phyloP scores from a whole-genome alignment of 2,113 vertebrate species.

The Phylloscopus trochiloides region DNA sequence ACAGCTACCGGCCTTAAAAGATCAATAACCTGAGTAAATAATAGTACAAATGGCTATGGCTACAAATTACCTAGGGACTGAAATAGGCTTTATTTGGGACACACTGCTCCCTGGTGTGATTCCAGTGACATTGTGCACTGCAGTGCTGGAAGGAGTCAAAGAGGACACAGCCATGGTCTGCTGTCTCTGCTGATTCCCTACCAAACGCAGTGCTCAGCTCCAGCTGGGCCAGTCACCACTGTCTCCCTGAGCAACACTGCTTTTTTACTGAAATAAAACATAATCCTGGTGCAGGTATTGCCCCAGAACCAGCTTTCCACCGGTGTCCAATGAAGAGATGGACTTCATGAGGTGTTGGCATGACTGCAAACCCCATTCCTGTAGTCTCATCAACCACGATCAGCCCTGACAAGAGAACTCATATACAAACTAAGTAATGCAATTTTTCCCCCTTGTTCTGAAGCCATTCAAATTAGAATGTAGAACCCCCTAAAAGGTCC shows the following conservation, averaged over 20 bases:
- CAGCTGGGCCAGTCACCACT: neutral
- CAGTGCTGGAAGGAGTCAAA: neutral
- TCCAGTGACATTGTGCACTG: neutral
- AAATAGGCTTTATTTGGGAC: neutral
- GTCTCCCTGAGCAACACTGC: rapidly evolving
- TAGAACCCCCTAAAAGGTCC: neutral
- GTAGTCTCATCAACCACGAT: neutral
- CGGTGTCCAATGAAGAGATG: neutral
- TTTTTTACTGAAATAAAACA: neutral
- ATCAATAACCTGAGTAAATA: slow-evolving; percentile 21
- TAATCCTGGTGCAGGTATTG: neutral
- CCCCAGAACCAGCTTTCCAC: neutral
- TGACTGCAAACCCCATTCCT: neutral
- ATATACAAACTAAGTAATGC: neutral
- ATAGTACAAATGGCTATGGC: neutral
- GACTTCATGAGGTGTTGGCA: neutral
- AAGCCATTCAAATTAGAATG: neutral
- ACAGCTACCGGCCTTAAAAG: neutral
- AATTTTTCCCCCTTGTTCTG: neutral
- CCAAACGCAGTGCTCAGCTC: neutral
- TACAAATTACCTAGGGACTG: neutral
- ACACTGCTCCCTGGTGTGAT: neutral
- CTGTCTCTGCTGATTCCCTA: neutral
- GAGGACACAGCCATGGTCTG: neutral
- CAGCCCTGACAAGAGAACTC: neutral